Percentiles rank a stretch among this genome's conserved stretches.
phyloP scores from a whole-genome alignment of 2,113 vertebrate genomes.

The Plotosus lineatus region DNA sequence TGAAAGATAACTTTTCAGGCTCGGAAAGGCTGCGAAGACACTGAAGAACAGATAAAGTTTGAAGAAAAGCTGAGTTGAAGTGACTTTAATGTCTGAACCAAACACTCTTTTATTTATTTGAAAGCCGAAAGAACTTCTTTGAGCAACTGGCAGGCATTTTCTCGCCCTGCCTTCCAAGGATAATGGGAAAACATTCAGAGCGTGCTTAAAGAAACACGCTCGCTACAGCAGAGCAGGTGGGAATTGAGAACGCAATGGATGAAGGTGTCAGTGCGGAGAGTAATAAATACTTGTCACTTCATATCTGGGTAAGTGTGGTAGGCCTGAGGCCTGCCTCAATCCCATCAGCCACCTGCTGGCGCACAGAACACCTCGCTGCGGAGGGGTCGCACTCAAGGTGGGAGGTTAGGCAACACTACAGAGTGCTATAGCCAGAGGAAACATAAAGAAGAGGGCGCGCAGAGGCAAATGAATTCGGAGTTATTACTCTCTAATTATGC shows the following conservation, averaged over 20 bases:
- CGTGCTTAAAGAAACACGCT: background rate
- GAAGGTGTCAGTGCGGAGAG: background rate
- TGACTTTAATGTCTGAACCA: constrained; percentile 5
- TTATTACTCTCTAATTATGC: constrained; percentile 36
- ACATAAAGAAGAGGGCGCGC: constrained; percentile 52
- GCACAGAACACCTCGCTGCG: background rate
- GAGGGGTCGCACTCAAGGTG: constrained; percentile 17
- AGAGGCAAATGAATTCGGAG: constrained; percentile 2
- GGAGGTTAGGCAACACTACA: constrained; percentile 63
- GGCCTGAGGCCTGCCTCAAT: constrained; percentile 14
- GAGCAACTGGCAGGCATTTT: background rate
- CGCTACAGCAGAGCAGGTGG: background rate
- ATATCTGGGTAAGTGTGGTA: background rate
- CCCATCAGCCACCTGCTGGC: constrained; percentile 27
- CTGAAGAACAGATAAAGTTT: background rate
- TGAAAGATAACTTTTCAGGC: background rate
- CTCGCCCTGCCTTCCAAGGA: background rate
- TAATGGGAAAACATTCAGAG: background rate
- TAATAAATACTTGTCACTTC: constrained; percentile 24
- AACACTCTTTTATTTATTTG: constrained; percentile 19
- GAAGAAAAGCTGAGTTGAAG: background rate
- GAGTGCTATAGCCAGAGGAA: constrained; percentile 64
- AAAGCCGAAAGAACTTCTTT: background rate
- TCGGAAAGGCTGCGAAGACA: background rate
- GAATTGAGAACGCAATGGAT: background rate